Evolutionary conservation across 2,113 vertebrate genomes (phyloP), one percentile per base, ranked within the genome.

Genomic region (Naja naja): DNA sequence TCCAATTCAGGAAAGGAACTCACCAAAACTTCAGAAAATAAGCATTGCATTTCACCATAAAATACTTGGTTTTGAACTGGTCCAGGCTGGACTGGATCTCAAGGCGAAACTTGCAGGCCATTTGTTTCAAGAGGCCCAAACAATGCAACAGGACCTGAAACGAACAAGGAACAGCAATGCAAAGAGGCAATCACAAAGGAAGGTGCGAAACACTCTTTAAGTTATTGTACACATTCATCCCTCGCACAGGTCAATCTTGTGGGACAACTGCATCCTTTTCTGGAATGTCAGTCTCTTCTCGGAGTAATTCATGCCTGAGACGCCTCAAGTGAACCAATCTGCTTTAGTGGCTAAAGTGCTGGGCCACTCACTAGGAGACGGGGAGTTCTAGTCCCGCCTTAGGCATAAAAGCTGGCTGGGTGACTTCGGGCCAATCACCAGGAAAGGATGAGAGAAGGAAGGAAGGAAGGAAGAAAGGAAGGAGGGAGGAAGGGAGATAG

Each of bases 11-110:
- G 30, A 11, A 4, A 49, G 23, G 45, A 27, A 23, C 97, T 97
- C 95, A 99, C 98, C 98, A 97, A 91, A 99, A 97, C 95, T 98
- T 99, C 89, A 98, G 98, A 85, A 98, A 96, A 95, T 98, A 97
- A 74, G 98, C n/a, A n/a, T n/a, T n/a, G n/a, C n/a, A n/a, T n/a
- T n/a, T n/a, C n/a, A n/a, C n/a, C n/a, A n/a, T n/a, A n/a, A n/a
- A n/a, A n/a, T n/a, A n/a, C n/a, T n/a, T n/a, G n/a, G n/a, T n/a
- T n/a, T n/a, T 98, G 93, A 98, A 98, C 11, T 81, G 88, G 93
- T 99, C 98, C 16, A 99, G 89, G 20, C 98, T 97, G 1, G 97
- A 97, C 95, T 98, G 98, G 34, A 97, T 95, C 88, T 97, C 98
- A 60, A 99, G 97, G 34, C 98, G 97, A 87, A 98, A 98, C 85